phyloP scores from a whole-genome alignment of 1,140 invertebrate genomes.

The Drosophila miranda region DNA sequence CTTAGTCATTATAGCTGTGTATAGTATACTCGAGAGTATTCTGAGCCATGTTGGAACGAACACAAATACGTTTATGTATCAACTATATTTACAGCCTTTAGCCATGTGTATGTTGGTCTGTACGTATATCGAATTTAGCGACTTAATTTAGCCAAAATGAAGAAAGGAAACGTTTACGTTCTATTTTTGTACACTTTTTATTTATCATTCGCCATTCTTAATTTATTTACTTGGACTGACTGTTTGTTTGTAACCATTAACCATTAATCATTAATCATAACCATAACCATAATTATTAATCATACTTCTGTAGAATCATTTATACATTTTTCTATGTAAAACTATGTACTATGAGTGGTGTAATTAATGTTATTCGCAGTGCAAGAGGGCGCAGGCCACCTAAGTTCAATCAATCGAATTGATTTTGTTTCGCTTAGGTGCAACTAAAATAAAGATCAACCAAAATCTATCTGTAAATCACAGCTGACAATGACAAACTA shows the following conservation, averaged over 20 bases:
- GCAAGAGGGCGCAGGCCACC: constrained; percentile 39
- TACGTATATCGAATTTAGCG: constrained; percentile 70
- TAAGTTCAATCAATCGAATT: constrained; percentile 73
- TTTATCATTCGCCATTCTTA: constrained; percentile 43
- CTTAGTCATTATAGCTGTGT: constrained; percentile 40
- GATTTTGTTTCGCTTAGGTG: constrained; percentile 62
- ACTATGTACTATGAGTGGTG: constrained; percentile 26
- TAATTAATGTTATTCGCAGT: constrained; percentile 62
- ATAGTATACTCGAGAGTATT: constrained; percentile 25
- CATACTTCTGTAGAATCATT: constrained; percentile 59
- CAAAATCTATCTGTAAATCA: constrained; percentile 44
- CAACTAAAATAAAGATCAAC: constrained; percentile 41
- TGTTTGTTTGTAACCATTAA: constrained; percentile 59
- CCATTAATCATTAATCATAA: constrained; percentile 20
- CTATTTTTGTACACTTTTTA: constrained; percentile 45
- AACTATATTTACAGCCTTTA: constrained; percentile 40
- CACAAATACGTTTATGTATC: constrained; percentile 40
- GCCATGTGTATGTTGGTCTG: constrained; percentile 20
- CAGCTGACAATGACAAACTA: constrained; percentile 49
- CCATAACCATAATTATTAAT: constrained; percentile 45
- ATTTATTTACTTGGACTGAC: constrained; percentile 68
- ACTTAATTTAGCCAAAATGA: constrained; percentile 72
- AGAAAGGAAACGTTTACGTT: constrained; percentile 12
- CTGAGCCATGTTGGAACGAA: constrained; percentile 34
- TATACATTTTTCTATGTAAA: constrained; percentile 73